These are phyloP conservation scores for Deilephila porcellus DNA, from an alignment of 2,888 invertebrate species.

Conservation along the genomic window DNA sequence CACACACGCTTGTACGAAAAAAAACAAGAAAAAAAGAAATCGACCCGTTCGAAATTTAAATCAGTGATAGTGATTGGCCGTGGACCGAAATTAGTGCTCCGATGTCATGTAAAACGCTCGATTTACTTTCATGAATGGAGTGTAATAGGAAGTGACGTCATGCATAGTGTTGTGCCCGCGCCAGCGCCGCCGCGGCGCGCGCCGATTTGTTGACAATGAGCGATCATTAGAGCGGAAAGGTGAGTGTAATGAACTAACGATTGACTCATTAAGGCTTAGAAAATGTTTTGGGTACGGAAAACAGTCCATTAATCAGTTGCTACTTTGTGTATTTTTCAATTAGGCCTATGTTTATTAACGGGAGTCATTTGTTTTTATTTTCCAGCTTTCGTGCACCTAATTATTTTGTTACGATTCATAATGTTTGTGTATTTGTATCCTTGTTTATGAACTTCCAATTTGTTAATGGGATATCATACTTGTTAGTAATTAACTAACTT, in stretches of 20 bases:
- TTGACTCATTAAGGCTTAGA: slow-evolving; percentile 56
- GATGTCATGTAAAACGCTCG: slow-evolving; percentile 56
- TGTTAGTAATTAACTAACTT: not conserved
- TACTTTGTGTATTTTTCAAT: slow-evolving; percentile 19
- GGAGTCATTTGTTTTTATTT: slow-evolving; percentile 12
- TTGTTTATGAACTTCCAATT: not conserved
- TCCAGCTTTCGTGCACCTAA: not conserved
- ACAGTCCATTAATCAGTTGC: slow-evolving; percentile 29
- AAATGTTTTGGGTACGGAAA: slow-evolving; percentile 51
- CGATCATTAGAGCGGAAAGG: slow-evolving; percentile 80
- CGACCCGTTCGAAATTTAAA: slow-evolving; percentile 38
- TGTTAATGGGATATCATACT: not conserved
- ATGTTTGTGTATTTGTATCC: not conserved
- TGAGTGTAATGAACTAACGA: slow-evolving; percentile 67
- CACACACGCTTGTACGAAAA: slow-evolving; percentile 71
- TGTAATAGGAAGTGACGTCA: slow-evolving; percentile 81
- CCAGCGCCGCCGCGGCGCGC: slow-evolving; percentile 63
- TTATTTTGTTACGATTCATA: not conserved
- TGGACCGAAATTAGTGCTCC: slow-evolving; percentile 55
- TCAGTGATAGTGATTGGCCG: slow-evolving; percentile 47
- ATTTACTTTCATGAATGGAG: slow-evolving; percentile 78
- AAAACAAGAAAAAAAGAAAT: slow-evolving; percentile 50
- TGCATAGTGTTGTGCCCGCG: slow-evolving; percentile 80
- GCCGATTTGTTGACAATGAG: slow-evolving; percentile 78
- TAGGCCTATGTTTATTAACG: slow-evolving; percentile 8